These are phyloP conservation scores for Lacerta bilineata DNA, from an alignment of 2,797 vertebrate species.

Conservation along the genomic window DNA sequence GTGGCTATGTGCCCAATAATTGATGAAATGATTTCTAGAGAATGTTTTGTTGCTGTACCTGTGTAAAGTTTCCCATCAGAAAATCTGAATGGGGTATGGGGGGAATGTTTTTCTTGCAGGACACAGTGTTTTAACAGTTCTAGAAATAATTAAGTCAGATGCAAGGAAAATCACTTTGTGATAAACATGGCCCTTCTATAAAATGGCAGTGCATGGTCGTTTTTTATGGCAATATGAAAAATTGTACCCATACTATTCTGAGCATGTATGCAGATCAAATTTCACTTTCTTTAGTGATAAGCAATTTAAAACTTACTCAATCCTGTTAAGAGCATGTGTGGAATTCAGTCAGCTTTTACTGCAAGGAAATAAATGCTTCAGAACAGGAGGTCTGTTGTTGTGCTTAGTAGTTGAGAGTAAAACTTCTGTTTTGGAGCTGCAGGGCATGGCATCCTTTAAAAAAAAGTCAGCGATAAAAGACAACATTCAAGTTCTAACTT, in stretches of 20 bases:
- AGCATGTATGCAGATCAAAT: conserved; percentile 55
- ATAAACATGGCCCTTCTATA: conserved; percentile 28
- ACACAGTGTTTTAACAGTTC: conserved; percentile 3
- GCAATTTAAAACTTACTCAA: conserved; percentile 58
- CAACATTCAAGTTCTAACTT: conserved; percentile 1
- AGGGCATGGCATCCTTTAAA: not conserved
- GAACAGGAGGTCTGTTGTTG: conserved; percentile 29
- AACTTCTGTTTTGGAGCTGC: conserved; percentile 25
- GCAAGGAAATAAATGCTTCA: conserved; percentile 38
- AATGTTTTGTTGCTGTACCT: conserved; percentile 10
- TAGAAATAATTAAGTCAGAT: conserved; percentile 17
- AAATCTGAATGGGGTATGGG: accelerated
- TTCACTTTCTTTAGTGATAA: conserved; percentile 57
- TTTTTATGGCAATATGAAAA: conserved; percentile 59
- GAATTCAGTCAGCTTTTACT: conserved; percentile 43
- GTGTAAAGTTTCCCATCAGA: conserved; percentile 10
- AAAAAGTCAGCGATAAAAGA: conserved; percentile 13
- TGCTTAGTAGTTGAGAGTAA: conserved; percentile 34
- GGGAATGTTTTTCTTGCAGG: not conserved
- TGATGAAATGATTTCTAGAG: not conserved
- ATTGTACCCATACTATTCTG: conserved; percentile 52
- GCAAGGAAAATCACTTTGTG: conserved; percentile 21
- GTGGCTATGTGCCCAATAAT: not conserved
- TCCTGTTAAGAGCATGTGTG: conserved; percentile 47
- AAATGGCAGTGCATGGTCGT: conserved; percentile 14